Evolutionary conservation across 2,797 vertebrate genomes (phyloP), one percentile per base, ranked within the genome.

Genomic region (Typhlichthys subterraneus): DNA sequence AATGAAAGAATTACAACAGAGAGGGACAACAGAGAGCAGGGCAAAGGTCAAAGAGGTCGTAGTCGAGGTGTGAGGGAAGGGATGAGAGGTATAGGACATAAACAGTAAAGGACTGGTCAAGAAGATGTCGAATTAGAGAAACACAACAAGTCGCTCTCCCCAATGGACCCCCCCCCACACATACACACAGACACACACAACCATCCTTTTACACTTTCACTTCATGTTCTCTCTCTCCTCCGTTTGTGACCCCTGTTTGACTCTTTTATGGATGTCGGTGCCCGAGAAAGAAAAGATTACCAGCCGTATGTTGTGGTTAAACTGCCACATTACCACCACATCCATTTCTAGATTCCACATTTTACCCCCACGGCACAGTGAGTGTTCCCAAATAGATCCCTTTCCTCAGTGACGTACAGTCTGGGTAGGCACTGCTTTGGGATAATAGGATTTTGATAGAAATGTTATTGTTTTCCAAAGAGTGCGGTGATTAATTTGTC

Each of bases 81-180:
- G 45, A 42, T 15, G 15, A 2, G 15, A n/a, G 14, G 6, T 10
- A 17, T 10, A 53, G 11, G 19, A 47, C 2, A 57, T 17, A 31
- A 53, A 49, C 59, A 45, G 17, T 13, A 46, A 42, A 14, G 12
- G n/a, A 56, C 1, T 2, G 12, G 8, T 33, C 11, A 38, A 33
- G 38, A 4, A 13, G 7, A 23, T 19, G 19, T 38, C 8, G 33
- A 8, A 8, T 8, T 5, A 7, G 5, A 38, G 1, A 51, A 65
- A 75, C 72, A 75, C 67, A 66, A 82, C 85, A 82, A 75, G 67
- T 45, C 67, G 63, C 54, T 58, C 45, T 52, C 65, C 70, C 56
- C 77, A 67, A 73, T 65, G 70, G 64, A 72, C 66, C 57, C 55
- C 9, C 2, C 0, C 12, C n/a, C 23, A 23, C 19, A 23, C 19